Conservation (phyloP, 1,140 invertebrate genomes). For the Macrobrachium rosenbergii region DNA sequence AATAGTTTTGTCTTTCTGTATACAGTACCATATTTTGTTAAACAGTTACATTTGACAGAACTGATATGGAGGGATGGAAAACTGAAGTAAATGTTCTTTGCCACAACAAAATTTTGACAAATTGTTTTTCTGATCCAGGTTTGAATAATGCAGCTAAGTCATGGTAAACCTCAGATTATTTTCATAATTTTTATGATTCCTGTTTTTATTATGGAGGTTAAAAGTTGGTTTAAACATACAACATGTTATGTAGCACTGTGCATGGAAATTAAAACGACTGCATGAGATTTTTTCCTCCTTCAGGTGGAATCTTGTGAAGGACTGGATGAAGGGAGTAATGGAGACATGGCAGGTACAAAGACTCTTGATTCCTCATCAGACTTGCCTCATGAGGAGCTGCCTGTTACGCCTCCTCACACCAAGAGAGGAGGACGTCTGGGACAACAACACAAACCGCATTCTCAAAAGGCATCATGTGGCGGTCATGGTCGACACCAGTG, state of each 20-base stretch:
- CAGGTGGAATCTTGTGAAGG: slow-evolving; percentile 54
- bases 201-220: no score
- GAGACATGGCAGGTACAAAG: neutral
- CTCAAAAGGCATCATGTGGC: slow-evolving; percentile 8
- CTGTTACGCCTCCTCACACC: slow-evolving; percentile 4
- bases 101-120: no score
- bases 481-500: slow-evolving; percentile 38
- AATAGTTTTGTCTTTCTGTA: no score
- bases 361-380: slow-evolving; percentile 18
- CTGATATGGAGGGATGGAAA: no score
- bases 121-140: no score
- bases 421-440: slow-evolving; percentile 32
- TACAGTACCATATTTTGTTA: no score
- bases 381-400: neutral
- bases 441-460: slow-evolving; percentile 1
- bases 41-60: no score
- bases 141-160: no score
- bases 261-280: neutral
- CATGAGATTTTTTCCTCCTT: neutral
- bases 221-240: no score
- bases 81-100: no score
- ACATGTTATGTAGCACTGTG: neutral
- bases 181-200: no score
- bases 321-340: slow-evolving; percentile 38
- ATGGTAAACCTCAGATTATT: no score